Base-by-base conservation (phyloP, 1,140 invertebrate species). In the Drosophila punjabiensis region DNA sequence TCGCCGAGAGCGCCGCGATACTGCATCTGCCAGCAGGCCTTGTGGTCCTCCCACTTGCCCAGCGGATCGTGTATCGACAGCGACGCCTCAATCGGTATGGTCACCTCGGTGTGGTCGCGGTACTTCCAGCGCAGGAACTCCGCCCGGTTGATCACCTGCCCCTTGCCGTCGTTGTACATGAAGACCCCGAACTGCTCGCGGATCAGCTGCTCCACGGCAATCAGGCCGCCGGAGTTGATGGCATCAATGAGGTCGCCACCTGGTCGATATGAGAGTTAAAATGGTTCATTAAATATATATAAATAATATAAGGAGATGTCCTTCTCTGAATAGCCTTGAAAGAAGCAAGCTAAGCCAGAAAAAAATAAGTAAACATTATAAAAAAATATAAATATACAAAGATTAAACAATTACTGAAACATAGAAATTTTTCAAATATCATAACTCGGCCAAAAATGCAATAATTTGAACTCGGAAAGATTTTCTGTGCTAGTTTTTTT, bases 1-100 rank as follows among this genome's bases (percentile, higher is more conserved):
- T 99, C 99, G 1, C 99, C 99, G 0, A 99, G 94, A 0, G 98
- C 98, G 1, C 98, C 98, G 39, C 98, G 95, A 92, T 98, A 98
- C 80, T 98, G 97, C 96, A 99, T 97, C 93, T 99, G 97, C 99
- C 99, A 99, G 91, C 98, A 99, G 0, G 98, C 98, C 70, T 97
- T 96, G 92, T 98, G 98, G 91, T 98, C 97, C 61, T 94, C 94
- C 97, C 97, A 98, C 79, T 97, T 96, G 2, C 96, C 96, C 6
- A 98, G 93, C 0, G 97, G 97, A 93, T 98, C 97, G 87, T 97
- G 96, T 2, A 95, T 95, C 24, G 96, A 96, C 0, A 97, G 93
- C 0, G 96, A 97, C 0, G 96, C 96, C 92, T 98, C 97, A 62
- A 98, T 97, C 6, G 97, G 97, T 48, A 98, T 93, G 4, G 96